Evolutionary conservation across 2,888 invertebrate genomes (phyloP).

Genomic region (Sialis fuliginosa): DNA sequence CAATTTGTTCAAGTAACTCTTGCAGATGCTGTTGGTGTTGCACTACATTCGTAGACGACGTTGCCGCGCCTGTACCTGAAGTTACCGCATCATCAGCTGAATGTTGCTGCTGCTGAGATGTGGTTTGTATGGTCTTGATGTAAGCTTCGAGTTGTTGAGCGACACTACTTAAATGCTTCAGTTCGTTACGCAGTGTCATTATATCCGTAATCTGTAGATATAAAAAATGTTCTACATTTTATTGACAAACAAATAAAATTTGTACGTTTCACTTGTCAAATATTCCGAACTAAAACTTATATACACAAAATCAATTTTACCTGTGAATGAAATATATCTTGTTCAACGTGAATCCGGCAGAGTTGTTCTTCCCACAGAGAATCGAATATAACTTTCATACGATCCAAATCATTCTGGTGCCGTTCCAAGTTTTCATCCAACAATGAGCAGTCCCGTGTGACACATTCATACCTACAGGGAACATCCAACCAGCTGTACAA

Average conservation of each 20-base stretch:
- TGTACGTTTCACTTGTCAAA: no score
- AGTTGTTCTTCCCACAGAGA: constrained; percentile 56
- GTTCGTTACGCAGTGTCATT: constrained; percentile 40
- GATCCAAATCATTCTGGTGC: constrained; percentile 40
- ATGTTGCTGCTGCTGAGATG: constrained; percentile 2
- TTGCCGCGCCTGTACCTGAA: constrained; percentile 14
- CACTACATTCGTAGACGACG: constrained; percentile 15
- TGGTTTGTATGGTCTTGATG: constrained; percentile 29
- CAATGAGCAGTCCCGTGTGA: constrained; percentile 36
- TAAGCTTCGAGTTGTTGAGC: constrained; percentile 48
- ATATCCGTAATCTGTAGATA: constrained; percentile 31
- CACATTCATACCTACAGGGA: constrained; percentile 25
- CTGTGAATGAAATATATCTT: constrained; percentile 43
- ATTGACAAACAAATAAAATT: no score
- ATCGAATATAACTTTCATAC: constrained; percentile 38
- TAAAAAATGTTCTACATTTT: no score
- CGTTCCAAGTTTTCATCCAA: constrained; percentile 41
- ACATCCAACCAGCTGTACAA: neutral
- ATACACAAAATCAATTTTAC: constrained; percentile 14
- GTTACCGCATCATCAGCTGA: neutral
- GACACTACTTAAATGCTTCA: constrained; percentile 41
- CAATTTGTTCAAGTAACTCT: constrained; percentile 33
- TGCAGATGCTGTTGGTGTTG: constrained; percentile 31
- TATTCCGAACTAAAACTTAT: no score
- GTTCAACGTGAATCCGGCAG: constrained; percentile 49